Conservation (phyloP, 1,140 invertebrate species). For the Rhagoletis pomonella region DNA sequence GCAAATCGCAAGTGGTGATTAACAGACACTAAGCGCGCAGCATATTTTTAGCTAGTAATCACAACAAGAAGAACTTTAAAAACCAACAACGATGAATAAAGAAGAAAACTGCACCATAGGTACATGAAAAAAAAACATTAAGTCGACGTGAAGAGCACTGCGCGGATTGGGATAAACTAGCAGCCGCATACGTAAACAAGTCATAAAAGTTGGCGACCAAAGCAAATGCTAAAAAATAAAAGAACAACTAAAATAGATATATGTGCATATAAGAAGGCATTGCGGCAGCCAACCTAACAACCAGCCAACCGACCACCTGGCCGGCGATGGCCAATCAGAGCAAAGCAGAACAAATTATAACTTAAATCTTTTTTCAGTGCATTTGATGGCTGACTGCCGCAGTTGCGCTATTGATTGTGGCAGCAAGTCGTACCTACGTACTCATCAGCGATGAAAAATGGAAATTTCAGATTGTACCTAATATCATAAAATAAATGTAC, state of each 20-base stretch:
- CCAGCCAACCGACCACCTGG: slow-evolving; percentile 25
- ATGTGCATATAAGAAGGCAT: neutral
- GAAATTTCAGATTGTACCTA: too few relatives aligned
- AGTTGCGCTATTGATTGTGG: neutral
- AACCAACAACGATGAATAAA: slow-evolving; percentile 35
- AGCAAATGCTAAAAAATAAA: neutral
- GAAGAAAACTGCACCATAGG: neutral
- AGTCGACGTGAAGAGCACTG: neutral
- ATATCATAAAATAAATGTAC: too few relatives aligned
- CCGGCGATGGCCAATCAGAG: slow-evolving; percentile 47
- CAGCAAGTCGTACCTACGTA: neutral
- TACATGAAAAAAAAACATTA: neutral
- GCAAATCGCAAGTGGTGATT: slow-evolving; percentile 31
- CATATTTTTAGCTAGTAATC: slow-evolving; percentile 31
- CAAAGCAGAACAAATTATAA: slow-evolving; percentile 52
- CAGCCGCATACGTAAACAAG: slow-evolving; percentile 25
- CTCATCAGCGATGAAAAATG: too few relatives aligned
- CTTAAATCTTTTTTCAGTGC: slow-evolving; percentile 34
- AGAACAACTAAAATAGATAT: neutral
- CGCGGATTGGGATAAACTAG: neutral
- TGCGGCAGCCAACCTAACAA: neutral
- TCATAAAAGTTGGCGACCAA: slow-evolving; percentile 36
- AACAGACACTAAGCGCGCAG: slow-evolving; percentile 39
- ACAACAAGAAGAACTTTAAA: neutral
- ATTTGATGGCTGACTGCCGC: slow-evolving; percentile 7